Base-by-base conservation (phyloP, 2,113 vertebrate species). In the Oreochromis aureus region DNA sequence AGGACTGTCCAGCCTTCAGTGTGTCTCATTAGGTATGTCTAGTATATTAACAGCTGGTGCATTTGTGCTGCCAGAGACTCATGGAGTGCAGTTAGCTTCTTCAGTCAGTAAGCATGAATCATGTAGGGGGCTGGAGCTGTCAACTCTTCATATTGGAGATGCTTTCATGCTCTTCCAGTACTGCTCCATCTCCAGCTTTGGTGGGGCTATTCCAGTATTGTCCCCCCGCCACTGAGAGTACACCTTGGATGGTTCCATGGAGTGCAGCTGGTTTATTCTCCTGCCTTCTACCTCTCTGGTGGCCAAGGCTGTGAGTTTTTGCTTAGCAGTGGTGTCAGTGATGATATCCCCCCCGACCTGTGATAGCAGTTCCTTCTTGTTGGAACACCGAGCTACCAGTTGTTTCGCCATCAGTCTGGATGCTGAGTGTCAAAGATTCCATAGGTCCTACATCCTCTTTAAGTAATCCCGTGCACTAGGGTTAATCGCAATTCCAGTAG, bases 381-480 rank as follows among this genome's bases (percentile, higher is more conserved):
- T 56, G 53, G 53, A 6, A 54, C 53, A 54, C 53, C 19, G n/a
- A 56, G 54, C 54, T 56, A 56, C 54, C 24, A 56, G 6, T 56
- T 56, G 54, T 56, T 56, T 56, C 10, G 12, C 54, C 54, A 12
- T 12, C n/a, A 56, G 2, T 11, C 22, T 56, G n/a, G n/a, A 56
- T 56, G n/a, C 22, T 24, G 54, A 56, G 54, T 56, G n/a, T 56
- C 54, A 56, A 56, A 56, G 54, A 24, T 24, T 56, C n/a, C 54
- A 56, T 0, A 24, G 54, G 54, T 56, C n/a, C n/a, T 24, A 56
- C n/a, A 24, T 24, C 54, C 10, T 56, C 54, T 56, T 24, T 56
- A 56, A 12, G n/a, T 24, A 56, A 56, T 22, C 54, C n/a, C 0
- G 2, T 56, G n/a, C 54, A 24, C n/a, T 1, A 56, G 10, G n/a